phyloP scores from a whole-genome alignment of 2,113 vertebrate genomes.

The Brachyhypopomus gauderio region DNA sequence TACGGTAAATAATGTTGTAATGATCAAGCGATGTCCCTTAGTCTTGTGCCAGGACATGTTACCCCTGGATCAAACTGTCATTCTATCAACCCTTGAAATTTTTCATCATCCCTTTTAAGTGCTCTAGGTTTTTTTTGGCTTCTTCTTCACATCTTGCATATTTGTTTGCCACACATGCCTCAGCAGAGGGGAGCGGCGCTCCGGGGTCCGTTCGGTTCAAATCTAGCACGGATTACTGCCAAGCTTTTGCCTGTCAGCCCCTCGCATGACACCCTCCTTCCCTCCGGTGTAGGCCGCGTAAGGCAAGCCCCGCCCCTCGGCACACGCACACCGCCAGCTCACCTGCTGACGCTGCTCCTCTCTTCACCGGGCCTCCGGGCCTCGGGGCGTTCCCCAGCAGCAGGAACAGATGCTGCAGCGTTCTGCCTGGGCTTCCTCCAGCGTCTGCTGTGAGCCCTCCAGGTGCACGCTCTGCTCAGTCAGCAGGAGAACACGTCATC shows the following conservation, averaged over 20 bases:
- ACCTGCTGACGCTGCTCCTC: neutral
- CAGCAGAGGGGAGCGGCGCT: slow-evolving; percentile 20
- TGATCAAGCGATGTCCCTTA: neutral
- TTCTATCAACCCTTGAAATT: slow-evolving; percentile 8
- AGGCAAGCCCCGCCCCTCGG: slow-evolving; percentile 11
- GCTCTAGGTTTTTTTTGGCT: neutral
- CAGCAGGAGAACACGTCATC: neutral
- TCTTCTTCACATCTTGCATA: neutral
- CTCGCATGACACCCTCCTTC: slow-evolving; percentile 38
- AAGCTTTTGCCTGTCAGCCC: slow-evolving; percentile 37
- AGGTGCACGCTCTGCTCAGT: neutral
- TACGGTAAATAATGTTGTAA: neutral
- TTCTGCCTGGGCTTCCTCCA: slow-evolving; percentile 27
- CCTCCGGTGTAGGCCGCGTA: neutral
- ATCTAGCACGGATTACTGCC: slow-evolving; percentile 23
- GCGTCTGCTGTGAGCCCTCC: neutral
- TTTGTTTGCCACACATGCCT: slow-evolving; percentile 1
- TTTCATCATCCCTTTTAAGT: neutral
- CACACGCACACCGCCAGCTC: slow-evolving; percentile 29
- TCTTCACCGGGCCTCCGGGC: neutral
- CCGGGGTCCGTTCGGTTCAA: slow-evolving; percentile 12
- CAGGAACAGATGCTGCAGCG: slow-evolving; percentile 29
- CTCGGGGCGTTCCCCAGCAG: neutral
- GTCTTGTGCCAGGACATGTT: neutral
- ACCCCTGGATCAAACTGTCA: neutral